Evolutionary conservation across 2,797 vertebrate species (phyloP).

Genomic region (Rhabdomys pumilio): DNA sequence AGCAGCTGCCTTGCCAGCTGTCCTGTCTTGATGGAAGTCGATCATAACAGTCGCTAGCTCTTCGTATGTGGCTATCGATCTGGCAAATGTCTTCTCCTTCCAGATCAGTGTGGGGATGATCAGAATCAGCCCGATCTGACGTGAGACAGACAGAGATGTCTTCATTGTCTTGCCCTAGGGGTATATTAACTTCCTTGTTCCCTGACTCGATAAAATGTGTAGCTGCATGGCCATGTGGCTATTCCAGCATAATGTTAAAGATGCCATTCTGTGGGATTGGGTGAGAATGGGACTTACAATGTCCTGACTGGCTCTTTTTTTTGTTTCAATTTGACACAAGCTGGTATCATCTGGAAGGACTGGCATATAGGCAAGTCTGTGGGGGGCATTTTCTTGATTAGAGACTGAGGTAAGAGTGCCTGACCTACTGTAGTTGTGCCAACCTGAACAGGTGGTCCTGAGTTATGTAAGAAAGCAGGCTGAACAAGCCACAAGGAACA

Average conservation of each 20-base stretch:
- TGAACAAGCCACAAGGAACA: not conserved
- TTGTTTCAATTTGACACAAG: not conserved
- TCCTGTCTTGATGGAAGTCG: not conserved
- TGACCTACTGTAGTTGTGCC: not conserved
- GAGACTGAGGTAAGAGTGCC: not conserved
- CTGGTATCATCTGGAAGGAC: not conserved
- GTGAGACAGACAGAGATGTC: not conserved
- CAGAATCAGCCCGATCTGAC: conserved; percentile 40
- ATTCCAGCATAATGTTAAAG: not conserved
- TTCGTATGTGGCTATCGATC: conserved; percentile 11
- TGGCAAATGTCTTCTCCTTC: not conserved
- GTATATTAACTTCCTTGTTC: not conserved
- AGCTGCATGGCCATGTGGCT: not conserved
- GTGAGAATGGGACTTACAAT: not conserved
- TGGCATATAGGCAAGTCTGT: not conserved
- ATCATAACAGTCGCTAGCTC: not conserved
- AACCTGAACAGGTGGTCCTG: not conserved
- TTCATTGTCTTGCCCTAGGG: not conserved
- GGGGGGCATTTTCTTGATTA: not conserved
- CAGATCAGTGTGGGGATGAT: not conserved
- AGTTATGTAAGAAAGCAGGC: not conserved
- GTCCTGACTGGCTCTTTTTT: not conserved
- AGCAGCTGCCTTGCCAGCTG: conserved; percentile 59
- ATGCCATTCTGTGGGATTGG: not conserved
- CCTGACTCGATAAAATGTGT: not conserved